phyloP scores from a whole-genome alignment of 2,797 vertebrate genomes.

The Alfaro cultratus region DNA sequence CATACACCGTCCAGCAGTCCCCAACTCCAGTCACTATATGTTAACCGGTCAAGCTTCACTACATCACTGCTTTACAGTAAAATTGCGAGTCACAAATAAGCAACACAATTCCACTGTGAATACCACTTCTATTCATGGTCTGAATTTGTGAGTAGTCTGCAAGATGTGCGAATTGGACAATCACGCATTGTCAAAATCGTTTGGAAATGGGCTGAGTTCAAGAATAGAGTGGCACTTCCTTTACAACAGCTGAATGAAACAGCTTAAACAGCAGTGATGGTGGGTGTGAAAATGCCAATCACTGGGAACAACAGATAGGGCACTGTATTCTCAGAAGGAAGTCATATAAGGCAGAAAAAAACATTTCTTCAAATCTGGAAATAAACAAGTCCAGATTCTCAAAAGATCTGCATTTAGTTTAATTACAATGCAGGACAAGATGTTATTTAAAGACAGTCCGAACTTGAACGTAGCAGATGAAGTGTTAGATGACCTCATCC shows the following conservation, averaged over 20 bases:
- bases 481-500: constrained; percentile 45
- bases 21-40: constrained; percentile 26
- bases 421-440: constrained; percentile 23
- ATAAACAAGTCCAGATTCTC: constrained; percentile 28
- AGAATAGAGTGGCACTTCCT: constrained; percentile 49
- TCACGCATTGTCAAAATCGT: constrained; percentile 57
- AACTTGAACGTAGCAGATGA: constrained; percentile 22
- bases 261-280: constrained; percentile 41
- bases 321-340: constrained; percentile 35
- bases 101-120: constrained; percentile 43
- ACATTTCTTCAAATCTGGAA: constrained; percentile 25
- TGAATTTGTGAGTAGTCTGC: constrained; percentile 44
- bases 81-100: constrained; percentile 34
- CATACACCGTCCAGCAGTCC: constrained; percentile 24
- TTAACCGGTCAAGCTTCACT: constrained; percentile 13
- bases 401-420: constrained; percentile 11
- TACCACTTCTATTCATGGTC: constrained; percentile 46
- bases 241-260: constrained; percentile 49
- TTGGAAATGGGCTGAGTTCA: constrained; percentile 42
- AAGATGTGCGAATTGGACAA: constrained; percentile 62
- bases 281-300: constrained; percentile 63
- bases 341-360: constrained; percentile 33
- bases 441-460: background rate
- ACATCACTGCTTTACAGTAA: constrained; percentile 31
- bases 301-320: constrained; percentile 52